Evolutionary conservation across 1,140 invertebrate species (phyloP).

Genomic region (Lepidurus packardi): DNA sequence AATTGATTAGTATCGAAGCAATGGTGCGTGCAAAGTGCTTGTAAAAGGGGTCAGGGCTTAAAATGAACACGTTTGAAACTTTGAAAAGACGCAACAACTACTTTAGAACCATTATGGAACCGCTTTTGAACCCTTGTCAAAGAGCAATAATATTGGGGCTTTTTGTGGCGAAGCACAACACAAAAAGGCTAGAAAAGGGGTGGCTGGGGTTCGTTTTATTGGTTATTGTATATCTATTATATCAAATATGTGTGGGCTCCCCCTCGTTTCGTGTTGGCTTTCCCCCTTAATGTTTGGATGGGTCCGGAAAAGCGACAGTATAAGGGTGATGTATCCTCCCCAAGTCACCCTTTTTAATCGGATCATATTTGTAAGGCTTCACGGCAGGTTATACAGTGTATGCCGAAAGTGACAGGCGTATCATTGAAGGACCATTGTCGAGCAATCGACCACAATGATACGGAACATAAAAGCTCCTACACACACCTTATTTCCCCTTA

Average conservation of each 20-base stretch:
- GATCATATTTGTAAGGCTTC: constrained; percentile 22
- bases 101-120: not conserved
- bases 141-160: not conserved
- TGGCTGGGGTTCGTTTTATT: not conserved
- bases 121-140: not conserved
- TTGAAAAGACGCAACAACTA: too few relatives aligned
- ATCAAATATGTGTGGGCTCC: not conserved
- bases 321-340: not conserved
- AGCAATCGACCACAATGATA: constrained; percentile 19
- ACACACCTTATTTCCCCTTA: not conserved
- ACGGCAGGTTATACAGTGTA: not conserved
- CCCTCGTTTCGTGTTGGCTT: not conserved
- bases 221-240: not conserved
- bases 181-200: not conserved
- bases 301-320: too few relatives aligned
- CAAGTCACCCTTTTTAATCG: constrained; percentile 17
- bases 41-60: too few relatives aligned
- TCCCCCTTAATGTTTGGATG: not conserved
- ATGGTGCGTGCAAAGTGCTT: too few relatives aligned
- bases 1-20: too few relatives aligned
- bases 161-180: not conserved
- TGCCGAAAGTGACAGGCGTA: constrained; percentile 8
- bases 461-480: not conserved
- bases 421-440: not conserved
- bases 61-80: too few relatives aligned